These are phyloP conservation scores for Microchirus variegatus DNA, from an alignment of 2,797 vertebrate species.

Conservation along the genomic window DNA sequence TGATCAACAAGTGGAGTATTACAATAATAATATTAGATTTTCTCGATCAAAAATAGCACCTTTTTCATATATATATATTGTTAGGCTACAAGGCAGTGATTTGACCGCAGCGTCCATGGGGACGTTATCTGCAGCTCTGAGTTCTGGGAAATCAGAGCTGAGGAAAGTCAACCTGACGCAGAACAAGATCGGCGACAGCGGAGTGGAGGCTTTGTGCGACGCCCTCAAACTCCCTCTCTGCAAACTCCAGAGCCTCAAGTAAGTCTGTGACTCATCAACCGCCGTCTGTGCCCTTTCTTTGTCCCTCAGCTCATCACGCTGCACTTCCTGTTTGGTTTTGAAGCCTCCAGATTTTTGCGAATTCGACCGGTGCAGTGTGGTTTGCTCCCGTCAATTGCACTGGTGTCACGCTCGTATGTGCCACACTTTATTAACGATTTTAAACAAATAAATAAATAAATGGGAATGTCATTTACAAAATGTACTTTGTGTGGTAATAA, in stretches of 20 bases:
- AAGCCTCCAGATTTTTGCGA: no score
- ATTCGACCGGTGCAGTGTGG: no score
- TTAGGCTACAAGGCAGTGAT: slow-evolving; percentile 78
- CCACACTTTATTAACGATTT: no score
- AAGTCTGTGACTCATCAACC: slow-evolving; percentile 7
- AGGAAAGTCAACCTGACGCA: slow-evolving; percentile 75
- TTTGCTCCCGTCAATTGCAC: no score
- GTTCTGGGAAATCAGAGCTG: slow-evolving; percentile 69
- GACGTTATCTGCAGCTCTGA: slow-evolving; percentile 74
- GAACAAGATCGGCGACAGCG: slow-evolving; percentile 76
- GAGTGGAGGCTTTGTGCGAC: slow-evolving; percentile 74
- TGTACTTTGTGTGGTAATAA: no score
- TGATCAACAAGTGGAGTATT: neutral
- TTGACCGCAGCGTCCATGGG: slow-evolving; percentile 80
- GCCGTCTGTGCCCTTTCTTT: no score
- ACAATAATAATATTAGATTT: neutral
- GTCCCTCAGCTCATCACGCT: no score
- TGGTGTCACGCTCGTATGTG: no score
- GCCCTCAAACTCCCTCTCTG: slow-evolving; percentile 75
- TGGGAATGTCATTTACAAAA: no score
- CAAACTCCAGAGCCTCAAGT: slow-evolving; percentile 72
- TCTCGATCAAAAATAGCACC: neutral
- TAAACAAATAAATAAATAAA: no score
- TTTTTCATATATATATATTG: no score
- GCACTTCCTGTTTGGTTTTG: no score